Evolutionary conservation across 2,888 invertebrate species (phyloP).

Genomic region (Deilephila porcellus): DNA sequence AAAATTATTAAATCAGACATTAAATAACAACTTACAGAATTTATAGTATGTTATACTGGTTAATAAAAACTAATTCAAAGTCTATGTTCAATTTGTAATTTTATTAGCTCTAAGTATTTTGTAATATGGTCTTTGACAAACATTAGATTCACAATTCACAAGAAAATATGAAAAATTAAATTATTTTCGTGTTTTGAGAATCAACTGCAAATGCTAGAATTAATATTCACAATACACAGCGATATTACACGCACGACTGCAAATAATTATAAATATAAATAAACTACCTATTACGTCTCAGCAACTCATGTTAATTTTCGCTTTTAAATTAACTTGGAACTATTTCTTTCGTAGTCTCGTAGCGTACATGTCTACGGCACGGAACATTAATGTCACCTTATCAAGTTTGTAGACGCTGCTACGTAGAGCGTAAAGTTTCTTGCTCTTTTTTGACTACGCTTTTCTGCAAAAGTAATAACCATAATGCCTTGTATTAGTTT

Average conservation of each 20-base stretch:
- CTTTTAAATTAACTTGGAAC: not conserved
- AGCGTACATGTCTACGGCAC: conserved; percentile 12
- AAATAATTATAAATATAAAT: not conserved
- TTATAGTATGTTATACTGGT: too few relatives aligned
- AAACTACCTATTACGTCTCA: not conserved
- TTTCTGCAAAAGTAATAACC: not conserved
- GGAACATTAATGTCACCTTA: not conserved
- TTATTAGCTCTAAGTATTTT: too few relatives aligned
- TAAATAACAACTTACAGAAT: too few relatives aligned
- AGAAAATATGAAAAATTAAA: too few relatives aligned
- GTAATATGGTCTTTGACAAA: too few relatives aligned
- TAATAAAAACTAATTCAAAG: too few relatives aligned
- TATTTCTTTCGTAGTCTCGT: conserved; percentile 15
- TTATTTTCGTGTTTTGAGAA: not conserved
- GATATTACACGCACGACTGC: not conserved
- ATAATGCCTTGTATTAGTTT: not conserved
- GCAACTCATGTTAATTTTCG: not conserved
- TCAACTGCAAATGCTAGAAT: not conserved
- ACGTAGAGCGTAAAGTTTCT: conserved; percentile 15
- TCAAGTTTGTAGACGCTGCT: conserved; percentile 10
- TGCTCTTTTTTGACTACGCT: conserved; percentile 1
- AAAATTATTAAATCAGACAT: too few relatives aligned
- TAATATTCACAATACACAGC: not conserved
- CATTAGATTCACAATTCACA: too few relatives aligned
- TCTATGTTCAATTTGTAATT: too few relatives aligned